Base-by-base conservation (phyloP, 2,113 vertebrate species). In the Paramormyrops kingsleyae region DNA sequence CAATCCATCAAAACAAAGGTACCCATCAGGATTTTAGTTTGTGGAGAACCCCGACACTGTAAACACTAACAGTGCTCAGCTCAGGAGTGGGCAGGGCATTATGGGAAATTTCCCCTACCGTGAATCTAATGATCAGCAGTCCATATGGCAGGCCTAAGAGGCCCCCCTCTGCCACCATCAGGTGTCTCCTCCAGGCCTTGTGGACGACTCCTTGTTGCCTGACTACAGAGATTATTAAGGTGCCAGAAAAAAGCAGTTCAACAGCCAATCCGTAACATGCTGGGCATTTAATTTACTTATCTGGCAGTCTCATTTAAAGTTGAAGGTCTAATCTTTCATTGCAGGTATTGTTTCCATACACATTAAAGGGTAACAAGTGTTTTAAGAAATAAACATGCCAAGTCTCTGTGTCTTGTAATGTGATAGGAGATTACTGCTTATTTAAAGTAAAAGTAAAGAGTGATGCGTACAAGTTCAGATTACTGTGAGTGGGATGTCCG, bases 181-280 rank as follows among this genome's bases (percentile, higher is more conserved):
- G 47, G 91, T 92, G 90, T 88, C 90, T 92, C 92, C 90, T 70
- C 21, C 0, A 89, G 94, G 92, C 89, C 92, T 44, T 24, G 44
- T 87, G 52, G 89, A 91, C 93, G 62, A 91, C 19, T 87, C 92
- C 91, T 90, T 93, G 91, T 93, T 93, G 93, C 95, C 93, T 93
- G 91, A 94, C 92, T 95, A 93, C 93, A 95, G 95, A 95, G 90
- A 88, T 91, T 92, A 93, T 93, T 94, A 94, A 93, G 90, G 93
- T 93, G 90, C 93, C 90, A 94, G 89, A 87, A 93, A 93, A 89
- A 87, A 94, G 42, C 88, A 91, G 89, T 19, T 77, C 7, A 77
- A 77, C 89, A 92, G 93, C 74, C 92, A 88, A 77, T 92, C 87
- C 90, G 90, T 77, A 21, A 66, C 80, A 66, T 49, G 8, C 44